Conservation (phyloP, 2,113 vertebrate genomes). For the Pseudopodoces humilis region DNA sequence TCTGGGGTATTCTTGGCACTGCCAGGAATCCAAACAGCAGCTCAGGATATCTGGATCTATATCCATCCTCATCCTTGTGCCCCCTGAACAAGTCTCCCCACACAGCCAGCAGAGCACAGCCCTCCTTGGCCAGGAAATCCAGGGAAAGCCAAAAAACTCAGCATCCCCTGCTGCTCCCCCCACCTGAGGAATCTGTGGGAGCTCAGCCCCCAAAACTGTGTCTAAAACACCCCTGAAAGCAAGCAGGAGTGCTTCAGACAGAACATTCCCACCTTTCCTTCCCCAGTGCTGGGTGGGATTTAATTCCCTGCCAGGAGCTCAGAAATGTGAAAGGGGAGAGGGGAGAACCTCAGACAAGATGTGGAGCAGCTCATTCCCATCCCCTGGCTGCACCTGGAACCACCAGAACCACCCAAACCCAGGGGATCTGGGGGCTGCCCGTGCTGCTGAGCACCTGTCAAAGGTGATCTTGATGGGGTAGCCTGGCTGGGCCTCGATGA, state of each 20-base stretch:
- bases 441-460: slow-evolving; percentile 81
- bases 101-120: background rate
- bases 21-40: background rate
- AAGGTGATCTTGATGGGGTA: slow-evolving; percentile 99
- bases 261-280: background rate
- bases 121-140: background rate
- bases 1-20: too few species aligned
- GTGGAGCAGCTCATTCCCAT: rapidly evolving
- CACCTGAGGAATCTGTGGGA: background rate
- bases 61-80: background rate
- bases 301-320: background rate
- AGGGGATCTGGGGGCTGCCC: background rate
- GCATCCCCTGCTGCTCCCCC: background rate
- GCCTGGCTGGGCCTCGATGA: slow-evolving; percentile 95
- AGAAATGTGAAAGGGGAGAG: too few species aligned
- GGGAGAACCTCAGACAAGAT: rapidly evolving
- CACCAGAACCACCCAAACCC: rapidly evolving
- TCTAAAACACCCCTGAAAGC: background rate
- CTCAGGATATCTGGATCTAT: background rate
- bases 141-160: background rate
- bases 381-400: background rate
- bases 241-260: background rate
- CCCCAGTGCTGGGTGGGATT: background rate
- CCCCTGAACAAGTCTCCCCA: background rate
- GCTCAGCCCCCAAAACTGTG: background rate